Evolutionary conservation across 2,797 vertebrate genomes (phyloP).

Genomic region (Hippopotamyrus pictus): DNA sequence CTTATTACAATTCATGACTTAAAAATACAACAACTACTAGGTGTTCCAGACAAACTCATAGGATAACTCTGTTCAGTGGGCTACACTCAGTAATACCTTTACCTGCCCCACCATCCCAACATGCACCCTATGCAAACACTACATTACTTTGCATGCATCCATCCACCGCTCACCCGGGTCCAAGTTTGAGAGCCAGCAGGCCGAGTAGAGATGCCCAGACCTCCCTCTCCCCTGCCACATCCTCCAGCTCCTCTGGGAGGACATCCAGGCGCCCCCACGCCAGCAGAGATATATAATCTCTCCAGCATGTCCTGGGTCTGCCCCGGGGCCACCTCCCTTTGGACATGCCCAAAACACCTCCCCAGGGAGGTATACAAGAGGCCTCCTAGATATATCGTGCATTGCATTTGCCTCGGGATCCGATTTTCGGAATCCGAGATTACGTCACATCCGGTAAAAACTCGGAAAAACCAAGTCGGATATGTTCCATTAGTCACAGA

Average conservation of each 20-base stretch:
- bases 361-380: background rate
- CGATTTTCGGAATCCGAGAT: too few species aligned
- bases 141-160: background rate
- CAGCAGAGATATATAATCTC: background rate
- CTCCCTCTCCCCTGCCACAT: background rate
- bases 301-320: background rate
- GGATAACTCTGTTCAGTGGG: background rate
- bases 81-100: background rate
- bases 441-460: too few species aligned
- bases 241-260: background rate
- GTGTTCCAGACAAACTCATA: background rate
- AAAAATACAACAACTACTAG: background rate
- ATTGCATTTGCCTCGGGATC: too few species aligned
- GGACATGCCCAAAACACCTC: background rate
- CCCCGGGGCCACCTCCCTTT: background rate
- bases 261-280: background rate
- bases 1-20: background rate
- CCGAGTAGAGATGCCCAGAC: background rate
- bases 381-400: background rate
- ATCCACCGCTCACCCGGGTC: background rate
- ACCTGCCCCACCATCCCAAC: background rate
- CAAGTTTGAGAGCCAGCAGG: background rate
- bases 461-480: too few species aligned
- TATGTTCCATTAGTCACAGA: too few species aligned
- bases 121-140: background rate